phyloP scores from a whole-genome alignment of 2,113 vertebrate species.

The Bucco capensis region DNA sequence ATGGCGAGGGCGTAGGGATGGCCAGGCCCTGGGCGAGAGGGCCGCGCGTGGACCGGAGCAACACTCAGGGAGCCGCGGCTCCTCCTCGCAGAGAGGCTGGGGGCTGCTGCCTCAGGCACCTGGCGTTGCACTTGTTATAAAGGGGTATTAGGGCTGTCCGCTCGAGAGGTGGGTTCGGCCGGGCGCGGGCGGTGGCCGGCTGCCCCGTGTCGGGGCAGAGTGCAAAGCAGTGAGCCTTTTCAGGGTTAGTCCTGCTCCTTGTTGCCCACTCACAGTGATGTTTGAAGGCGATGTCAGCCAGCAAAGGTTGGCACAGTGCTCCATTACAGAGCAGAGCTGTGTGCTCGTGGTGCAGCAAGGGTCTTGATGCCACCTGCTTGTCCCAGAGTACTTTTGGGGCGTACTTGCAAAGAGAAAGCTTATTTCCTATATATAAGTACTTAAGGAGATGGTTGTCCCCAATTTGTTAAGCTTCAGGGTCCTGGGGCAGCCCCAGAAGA shows the following conservation, averaged over 20 bases:
- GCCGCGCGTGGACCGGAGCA: too few species aligned
- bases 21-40: background rate
- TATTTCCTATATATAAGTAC: too few species aligned
- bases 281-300: too few species aligned
- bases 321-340: accelerated
- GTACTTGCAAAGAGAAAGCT: accelerated
- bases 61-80: background rate
- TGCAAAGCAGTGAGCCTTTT: background rate
- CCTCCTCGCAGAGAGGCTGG: accelerated
- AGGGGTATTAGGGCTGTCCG: background rate
- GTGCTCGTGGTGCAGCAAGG: accelerated
- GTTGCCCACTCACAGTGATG: accelerated
- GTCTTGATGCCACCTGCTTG: accelerated
- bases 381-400: accelerated
- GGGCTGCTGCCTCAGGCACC: accelerated
- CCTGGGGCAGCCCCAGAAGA: background rate
- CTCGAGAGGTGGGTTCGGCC: background rate
- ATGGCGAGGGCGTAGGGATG: background rate
- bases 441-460: accelerated
- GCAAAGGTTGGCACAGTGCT: background rate
- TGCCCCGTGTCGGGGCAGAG: background rate
- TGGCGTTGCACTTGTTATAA: accelerated
- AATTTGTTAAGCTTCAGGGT: background rate
- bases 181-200: too few species aligned
- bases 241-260: background rate